Conservation (phyloP, 2,888 invertebrate genomes). For the Nineta flava region DNA sequence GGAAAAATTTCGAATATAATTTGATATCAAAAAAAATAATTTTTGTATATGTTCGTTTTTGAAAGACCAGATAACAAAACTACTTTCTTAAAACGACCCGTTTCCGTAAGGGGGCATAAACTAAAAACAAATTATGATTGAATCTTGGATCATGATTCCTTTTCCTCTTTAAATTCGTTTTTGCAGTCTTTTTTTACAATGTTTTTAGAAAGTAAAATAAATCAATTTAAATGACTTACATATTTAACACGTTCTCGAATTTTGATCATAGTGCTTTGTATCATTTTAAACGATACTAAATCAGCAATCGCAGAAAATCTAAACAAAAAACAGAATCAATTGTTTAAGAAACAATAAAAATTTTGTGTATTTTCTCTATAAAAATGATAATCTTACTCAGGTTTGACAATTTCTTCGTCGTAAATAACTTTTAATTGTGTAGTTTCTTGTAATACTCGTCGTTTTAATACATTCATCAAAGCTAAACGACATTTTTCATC, state of each 20-base stretch:
- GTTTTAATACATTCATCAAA: conserved; percentile 4
- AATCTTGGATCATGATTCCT: no score
- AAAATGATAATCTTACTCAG: conserved; percentile 1
- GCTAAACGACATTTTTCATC: conserved; percentile 4
- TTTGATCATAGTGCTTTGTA: conserved; percentile 8
- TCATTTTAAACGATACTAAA: conserved; percentile 6
- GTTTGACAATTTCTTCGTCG: conserved; percentile 6
- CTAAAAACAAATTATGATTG: no score
- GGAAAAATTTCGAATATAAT: no score
- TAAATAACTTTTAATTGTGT: conserved; percentile 5
- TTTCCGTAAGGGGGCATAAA: no score
- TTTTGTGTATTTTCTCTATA: not conserved
- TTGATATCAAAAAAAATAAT: no score
- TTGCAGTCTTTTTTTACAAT: no score
- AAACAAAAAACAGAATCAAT: conserved; percentile 1
- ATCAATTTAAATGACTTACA: conserved; percentile 3
- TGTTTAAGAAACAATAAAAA: not conserved
- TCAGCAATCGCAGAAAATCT: conserved; percentile 5
- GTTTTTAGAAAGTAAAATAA: not conserved
- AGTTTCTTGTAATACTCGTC: not conserved
- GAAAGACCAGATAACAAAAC: no score
- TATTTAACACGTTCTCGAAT: conserved; percentile 4
- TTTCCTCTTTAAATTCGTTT: no score
- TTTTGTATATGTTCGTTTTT: no score
- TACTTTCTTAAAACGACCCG: no score